Evolutionary conservation across 2,797 vertebrate genomes (phyloP), one percentile per base, ranked within the genome.

Genomic region (Sciurus vulgaris): DNA sequence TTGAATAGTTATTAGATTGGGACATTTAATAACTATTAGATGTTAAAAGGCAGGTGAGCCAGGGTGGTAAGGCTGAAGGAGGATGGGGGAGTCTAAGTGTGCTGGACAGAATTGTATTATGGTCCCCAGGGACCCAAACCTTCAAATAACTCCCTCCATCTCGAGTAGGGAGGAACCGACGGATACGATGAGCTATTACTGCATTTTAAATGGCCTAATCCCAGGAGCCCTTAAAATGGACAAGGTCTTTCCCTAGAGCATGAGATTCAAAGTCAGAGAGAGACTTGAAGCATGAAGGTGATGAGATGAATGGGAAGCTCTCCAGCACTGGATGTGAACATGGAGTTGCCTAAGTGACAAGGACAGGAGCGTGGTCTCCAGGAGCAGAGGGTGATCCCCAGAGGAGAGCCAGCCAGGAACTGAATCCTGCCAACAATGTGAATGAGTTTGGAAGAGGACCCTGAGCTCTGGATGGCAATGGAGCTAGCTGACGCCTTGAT

Each of bases 241-340:
- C 1, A 47, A 67, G 44, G 2, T 22, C 17, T 54, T 90, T 78
- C 30, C n/a, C n/a, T 28, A 13, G 22, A 92, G 91, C 85, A 94
- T 79, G 56, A 67, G 41, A 73, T 41, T 63, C 63, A 81, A 91
- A 82, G 28, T 73, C n/a, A 61, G 83, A 90, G 41, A 90, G 41
- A 85, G 54, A 72, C 51, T 49, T 1, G 1, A 96, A 92, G 61
- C 61, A 73, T 4, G 35, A 38, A 38, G 12, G 2, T 14, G 7
- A 69, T 82, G 54, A 49, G 14, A 74, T 20, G 17, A 90, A 56
- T 28, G 54, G 59, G 54, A 70, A 49, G 20, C 67, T 69, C 47
- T 54, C 33, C 26, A 33, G 1, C 7, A 3, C 26, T 72, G 47
- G 11, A 20, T 93, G 95, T 9, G 22, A 69, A 92, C 49, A 44